Percentiles rank a stretch among this genome's conserved stretches.
Conservation (phyloP, 2,113 vertebrate genomes). For the Cervus canadensis region DNA sequence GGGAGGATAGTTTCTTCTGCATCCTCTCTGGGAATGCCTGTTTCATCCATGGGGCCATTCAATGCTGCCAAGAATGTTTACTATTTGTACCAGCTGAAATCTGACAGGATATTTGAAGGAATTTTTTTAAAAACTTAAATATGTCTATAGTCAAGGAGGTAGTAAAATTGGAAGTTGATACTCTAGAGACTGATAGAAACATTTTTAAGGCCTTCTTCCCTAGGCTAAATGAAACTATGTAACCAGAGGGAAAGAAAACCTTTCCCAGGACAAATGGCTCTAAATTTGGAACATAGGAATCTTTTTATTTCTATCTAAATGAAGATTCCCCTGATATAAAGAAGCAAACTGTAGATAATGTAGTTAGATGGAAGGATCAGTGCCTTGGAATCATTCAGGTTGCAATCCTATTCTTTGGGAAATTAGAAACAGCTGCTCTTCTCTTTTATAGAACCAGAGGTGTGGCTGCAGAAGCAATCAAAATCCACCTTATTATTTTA, state of each 20-base stretch:
- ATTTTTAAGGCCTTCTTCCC: background rate
- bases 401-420: background rate
- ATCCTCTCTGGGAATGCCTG: background rate
- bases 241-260: background rate
- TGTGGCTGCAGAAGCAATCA: background rate
- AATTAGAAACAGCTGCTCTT: background rate
- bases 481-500: background rate
- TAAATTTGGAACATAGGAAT: background rate
- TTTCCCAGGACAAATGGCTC: background rate
- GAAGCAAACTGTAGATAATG: background rate
- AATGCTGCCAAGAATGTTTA: background rate
- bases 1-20: background rate
- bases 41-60: background rate
- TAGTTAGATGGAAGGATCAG: background rate
- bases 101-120: background rate
- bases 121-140: background rate
- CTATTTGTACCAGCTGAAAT: background rate
- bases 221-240: background rate
- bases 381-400: background rate
- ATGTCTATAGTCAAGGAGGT: background rate
- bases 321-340: background rate
- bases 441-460: background rate
- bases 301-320: background rate
- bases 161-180: background rate
- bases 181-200: background rate